These are phyloP conservation scores for Leuciscus waleckii DNA, from an alignment of 2,797 vertebrate species.

Conservation along the genomic window DNA sequence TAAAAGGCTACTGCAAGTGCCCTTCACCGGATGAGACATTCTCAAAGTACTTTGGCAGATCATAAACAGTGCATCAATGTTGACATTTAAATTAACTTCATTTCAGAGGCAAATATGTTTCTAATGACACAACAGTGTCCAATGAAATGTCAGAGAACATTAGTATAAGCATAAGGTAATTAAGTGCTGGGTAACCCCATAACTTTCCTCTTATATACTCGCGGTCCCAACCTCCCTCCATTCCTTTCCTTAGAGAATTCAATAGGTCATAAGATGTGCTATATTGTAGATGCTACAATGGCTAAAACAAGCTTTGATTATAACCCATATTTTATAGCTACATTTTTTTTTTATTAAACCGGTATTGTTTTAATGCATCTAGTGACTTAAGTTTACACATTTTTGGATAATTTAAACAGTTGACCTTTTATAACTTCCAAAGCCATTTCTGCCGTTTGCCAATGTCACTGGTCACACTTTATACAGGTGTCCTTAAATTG, in stretches of 20 bases:
- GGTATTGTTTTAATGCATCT: neutral
- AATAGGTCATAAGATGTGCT: neutral
- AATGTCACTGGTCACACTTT: neutral
- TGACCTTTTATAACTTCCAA: neutral
- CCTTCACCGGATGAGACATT: constrained; percentile 17
- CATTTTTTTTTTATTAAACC: neutral
- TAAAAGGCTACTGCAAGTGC: neutral
- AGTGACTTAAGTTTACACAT: neutral
- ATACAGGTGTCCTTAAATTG: neutral
- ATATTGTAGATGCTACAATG: neutral
- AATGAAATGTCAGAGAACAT: constrained; percentile 50
- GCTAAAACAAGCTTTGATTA: neutral
- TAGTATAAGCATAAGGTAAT: constrained; percentile 32
- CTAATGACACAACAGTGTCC: constrained; percentile 24
- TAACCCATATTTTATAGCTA: neutral
- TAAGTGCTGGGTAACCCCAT: constrained; percentile 7
- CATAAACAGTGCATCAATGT: constrained; percentile 14
- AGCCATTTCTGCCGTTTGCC: neutral
- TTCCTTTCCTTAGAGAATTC: neutral
- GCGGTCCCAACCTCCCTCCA: neutral
- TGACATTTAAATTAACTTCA: constrained; percentile 50
- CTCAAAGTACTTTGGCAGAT: constrained; percentile 21
- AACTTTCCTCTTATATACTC: constrained; percentile 3
- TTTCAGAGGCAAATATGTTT: constrained; percentile 38
- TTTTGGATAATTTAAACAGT: too few relatives aligned